Evolutionary conservation across 2,888 invertebrate species (phyloP).

Genomic region (Laothoe populi): DNA sequence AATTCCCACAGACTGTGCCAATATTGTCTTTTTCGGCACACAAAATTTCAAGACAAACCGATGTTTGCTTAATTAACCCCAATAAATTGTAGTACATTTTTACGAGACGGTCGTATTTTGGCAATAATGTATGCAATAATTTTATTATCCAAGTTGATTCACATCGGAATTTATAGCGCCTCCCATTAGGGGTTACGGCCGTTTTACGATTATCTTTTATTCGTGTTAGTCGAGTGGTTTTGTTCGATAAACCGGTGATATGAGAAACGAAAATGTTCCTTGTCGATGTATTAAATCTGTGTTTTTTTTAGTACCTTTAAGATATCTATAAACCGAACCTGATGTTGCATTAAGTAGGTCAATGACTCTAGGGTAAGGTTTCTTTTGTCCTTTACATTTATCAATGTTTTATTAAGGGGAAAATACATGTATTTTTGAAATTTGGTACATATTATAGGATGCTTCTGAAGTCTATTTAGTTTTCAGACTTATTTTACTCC

Average conservation of each 20-base stretch:
- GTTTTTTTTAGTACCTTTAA: slow-evolving; percentile 8
- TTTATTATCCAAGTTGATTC: slow-evolving; percentile 32
- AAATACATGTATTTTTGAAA: no score
- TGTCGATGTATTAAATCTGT: slow-evolving; percentile 17
- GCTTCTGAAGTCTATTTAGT: no score
- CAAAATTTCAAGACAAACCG: background rate
- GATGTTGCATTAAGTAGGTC: background rate
- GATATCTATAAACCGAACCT: slow-evolving; percentile 3
- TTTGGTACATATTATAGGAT: no score
- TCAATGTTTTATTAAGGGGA: no score
- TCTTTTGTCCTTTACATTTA: background rate
- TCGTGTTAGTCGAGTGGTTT: slow-evolving; percentile 25
- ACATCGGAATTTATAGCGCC: slow-evolving; percentile 19
- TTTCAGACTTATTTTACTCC: no score
- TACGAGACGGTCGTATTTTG: slow-evolving; percentile 21
- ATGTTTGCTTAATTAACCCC: slow-evolving; percentile 5
- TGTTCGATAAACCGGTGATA: slow-evolving; percentile 18
- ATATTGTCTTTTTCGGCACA: background rate
- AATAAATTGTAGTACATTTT: slow-evolving; percentile 11
- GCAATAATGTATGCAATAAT: slow-evolving; percentile 32
- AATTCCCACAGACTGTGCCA: background rate
- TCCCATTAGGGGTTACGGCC: slow-evolving; percentile 20
- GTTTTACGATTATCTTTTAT: slow-evolving; percentile 28
- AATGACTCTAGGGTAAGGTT: background rate
- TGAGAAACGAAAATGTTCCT: slow-evolving; percentile 2